Conservation (phyloP, 2,113 vertebrate genomes). For the Thalassarche chlororhynchos region DNA sequence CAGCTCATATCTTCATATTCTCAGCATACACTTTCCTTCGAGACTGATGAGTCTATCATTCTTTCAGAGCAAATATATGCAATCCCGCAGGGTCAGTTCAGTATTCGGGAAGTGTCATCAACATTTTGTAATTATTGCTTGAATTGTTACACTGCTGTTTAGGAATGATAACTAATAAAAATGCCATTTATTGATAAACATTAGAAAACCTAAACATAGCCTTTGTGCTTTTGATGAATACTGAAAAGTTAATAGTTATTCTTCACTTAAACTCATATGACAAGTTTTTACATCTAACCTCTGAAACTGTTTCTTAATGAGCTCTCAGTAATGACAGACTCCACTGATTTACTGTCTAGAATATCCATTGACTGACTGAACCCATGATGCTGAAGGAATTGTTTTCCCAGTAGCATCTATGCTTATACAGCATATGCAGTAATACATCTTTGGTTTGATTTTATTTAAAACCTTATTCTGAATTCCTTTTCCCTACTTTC, state of each 20-base stretch:
- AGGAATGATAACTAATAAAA: background rate
- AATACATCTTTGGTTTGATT: background rate
- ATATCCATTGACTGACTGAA: constrained; percentile 24
- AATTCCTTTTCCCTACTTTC: constrained; percentile 9
- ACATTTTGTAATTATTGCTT: background rate
- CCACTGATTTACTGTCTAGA: background rate
- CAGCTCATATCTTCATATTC: background rate
- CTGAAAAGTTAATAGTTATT: constrained; percentile 33
- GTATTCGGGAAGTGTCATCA: background rate
- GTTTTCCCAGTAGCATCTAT: background rate
- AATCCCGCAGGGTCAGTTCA: background rate
- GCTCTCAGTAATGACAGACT: background rate
- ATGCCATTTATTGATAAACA: background rate
- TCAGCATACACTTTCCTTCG: background rate
- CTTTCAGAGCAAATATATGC: background rate
- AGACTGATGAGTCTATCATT: background rate
- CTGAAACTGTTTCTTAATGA: constrained; percentile 2
- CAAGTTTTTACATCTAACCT: background rate
- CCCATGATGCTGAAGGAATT: background rate
- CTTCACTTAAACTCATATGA: background rate
- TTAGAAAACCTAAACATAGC: background rate
- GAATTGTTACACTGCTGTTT: background rate
- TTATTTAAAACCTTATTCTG: constrained; percentile 27
- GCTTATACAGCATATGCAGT: background rate
- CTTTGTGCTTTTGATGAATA: background rate